Evolutionary conservation across 2,888 invertebrate genomes (phyloP).

Genomic region (Uropetala carovei): DNA sequence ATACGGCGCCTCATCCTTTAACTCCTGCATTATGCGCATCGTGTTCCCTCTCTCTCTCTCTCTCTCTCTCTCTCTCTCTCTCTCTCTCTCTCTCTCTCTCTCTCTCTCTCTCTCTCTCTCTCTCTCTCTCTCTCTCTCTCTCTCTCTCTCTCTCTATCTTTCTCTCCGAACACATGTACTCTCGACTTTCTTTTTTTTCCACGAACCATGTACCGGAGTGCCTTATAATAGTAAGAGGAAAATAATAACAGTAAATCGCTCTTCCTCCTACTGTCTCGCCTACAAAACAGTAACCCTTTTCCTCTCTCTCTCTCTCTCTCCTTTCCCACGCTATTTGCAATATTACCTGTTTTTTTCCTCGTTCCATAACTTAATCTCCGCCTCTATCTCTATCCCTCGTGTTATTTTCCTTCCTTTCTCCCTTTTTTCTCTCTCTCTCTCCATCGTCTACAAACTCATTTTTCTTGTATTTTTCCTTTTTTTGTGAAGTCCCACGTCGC

Average conservation of each 20-base stretch:
- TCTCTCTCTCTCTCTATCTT: neutral
- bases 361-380: too few species aligned
- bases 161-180: too few species aligned
- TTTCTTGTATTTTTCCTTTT: too few species aligned
- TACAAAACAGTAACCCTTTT: neutral
- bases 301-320: neutral
- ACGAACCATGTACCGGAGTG: too few species aligned
- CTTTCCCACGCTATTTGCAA: neutral
- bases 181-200: too few species aligned
- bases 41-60: neutral
- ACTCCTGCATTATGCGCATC: neutral
- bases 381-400: neutral
- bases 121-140: neutral
- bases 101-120: neutral
- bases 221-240: too few species aligned
- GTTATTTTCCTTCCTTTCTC: neutral
- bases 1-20: constrained; percentile 3
- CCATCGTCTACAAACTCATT: too few species aligned
- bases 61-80: neutral
- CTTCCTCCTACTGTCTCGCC: too few species aligned
- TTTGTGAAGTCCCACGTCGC: too few species aligned
- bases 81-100: neutral
- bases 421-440: too few species aligned
- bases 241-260: too few species aligned
- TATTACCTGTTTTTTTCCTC: neutral